These are phyloP conservation scores for Hylaea fasciaria DNA, from an alignment of 2,888 invertebrate genomes.

Conservation along the genomic window DNA sequence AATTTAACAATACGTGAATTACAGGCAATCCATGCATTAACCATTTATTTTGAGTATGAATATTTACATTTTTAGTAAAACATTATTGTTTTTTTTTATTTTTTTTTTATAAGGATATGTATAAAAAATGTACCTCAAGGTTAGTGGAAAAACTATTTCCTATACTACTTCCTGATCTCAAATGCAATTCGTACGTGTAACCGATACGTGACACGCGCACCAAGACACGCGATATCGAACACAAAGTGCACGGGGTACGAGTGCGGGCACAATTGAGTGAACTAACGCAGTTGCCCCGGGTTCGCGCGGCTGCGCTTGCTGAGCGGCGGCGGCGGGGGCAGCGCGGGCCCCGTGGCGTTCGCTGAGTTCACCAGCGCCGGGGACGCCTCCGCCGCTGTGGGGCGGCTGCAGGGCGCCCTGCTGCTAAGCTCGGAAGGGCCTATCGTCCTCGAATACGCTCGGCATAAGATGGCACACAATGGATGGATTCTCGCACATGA, in stretches of 20 bases:
- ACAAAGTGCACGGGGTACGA: constrained; percentile 59
- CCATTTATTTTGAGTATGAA: not conserved
- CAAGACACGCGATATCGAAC: constrained; percentile 18
- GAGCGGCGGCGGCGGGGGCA: constrained; percentile 89
- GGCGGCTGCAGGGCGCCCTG: constrained; percentile 97
- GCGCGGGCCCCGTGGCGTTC: constrained; percentile 95
- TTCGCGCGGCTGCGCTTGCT: constrained; percentile 99
- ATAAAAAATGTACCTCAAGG: too few species aligned
- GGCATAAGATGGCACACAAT: constrained; percentile 97
- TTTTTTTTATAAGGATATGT: too few species aligned
- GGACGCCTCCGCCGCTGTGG: constrained; percentile 96
- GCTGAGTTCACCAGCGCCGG: constrained; percentile 98
- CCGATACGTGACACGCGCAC: not conserved
- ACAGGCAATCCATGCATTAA: not conserved
- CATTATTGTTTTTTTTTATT: not conserved
- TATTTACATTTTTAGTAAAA: too few species aligned
- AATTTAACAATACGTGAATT: not conserved
- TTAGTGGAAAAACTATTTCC: too few species aligned
- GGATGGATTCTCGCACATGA: constrained; percentile 85
- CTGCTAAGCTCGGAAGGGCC: constrained; percentile 98
- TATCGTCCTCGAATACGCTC: constrained; percentile 99
- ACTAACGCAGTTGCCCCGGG: constrained; percentile 96
- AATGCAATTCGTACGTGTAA: too few species aligned
- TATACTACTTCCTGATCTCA: too few species aligned
- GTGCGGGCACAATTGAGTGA: constrained; percentile 73